A percentile compares a stretch with the other conserved stretches of the same genome.
Evolutionary conservation across 2,888 invertebrate species (phyloP).

Genomic region (Trachelus stipa): DNA sequence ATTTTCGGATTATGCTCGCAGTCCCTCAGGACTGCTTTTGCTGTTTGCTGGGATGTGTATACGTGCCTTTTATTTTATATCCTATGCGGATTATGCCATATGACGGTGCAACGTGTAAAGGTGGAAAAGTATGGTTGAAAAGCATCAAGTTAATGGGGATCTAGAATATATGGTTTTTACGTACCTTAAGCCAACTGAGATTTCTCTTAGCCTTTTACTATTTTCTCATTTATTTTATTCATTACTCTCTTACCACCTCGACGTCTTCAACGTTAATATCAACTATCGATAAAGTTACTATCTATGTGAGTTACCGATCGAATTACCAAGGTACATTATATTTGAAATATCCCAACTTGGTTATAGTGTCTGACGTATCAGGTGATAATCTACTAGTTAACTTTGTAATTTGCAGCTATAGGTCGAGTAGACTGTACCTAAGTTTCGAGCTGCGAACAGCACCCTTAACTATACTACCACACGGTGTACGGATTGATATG

Average conservation of each 20-base stretch:
- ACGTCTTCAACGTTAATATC: not conserved
- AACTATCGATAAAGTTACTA: not conserved
- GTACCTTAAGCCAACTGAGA: not conserved
- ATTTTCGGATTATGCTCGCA: conserved; percentile 32
- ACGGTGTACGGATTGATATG: not conserved
- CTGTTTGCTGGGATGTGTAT: not conserved
- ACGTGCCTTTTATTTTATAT: conserved; percentile 20
- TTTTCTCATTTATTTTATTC: not conserved
- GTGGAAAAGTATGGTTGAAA: conserved; percentile 3
- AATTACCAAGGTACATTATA: not conserved
- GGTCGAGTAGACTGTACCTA: not conserved
- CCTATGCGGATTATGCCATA: conserved; percentile 12
- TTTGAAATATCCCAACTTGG: not conserved
- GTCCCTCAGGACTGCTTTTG: not conserved
- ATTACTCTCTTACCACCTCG: not conserved
- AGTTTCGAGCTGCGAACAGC: not conserved
- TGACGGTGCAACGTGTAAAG: not conserved
- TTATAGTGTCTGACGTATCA: not conserved
- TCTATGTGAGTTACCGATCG: not conserved
- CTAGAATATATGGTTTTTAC: not conserved
- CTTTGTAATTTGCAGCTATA: not conserved
- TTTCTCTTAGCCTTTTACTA: not conserved
- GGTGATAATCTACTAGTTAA: not conserved
- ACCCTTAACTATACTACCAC: not conserved
- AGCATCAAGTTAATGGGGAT: conserved; percentile 17